Evolutionary conservation across 2,888 invertebrate genomes (phyloP).

Genomic region (Lomographa bimaculata): DNA sequence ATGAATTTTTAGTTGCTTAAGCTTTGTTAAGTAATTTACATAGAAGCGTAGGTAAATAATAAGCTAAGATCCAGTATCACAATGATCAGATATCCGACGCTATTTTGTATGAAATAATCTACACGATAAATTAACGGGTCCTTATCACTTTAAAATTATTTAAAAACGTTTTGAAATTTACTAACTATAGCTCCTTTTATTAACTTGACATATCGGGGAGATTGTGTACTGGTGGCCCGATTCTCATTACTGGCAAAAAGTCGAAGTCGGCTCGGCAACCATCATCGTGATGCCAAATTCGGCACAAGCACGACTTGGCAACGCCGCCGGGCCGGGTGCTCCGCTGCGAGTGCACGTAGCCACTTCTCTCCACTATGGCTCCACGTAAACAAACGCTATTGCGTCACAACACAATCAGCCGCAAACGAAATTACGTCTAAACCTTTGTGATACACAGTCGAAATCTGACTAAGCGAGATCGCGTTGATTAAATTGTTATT

Average conservation of each 20-base stretch:
- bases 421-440: slow-evolving; percentile 53
- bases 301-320: slow-evolving; percentile 74
- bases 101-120: too few species aligned
- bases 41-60: too few species aligned
- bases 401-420: slow-evolving; percentile 62
- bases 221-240: slow-evolving; percentile 40
- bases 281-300: slow-evolving; percentile 66
- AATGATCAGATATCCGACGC: too few species aligned
- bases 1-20: too few species aligned
- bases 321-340: slow-evolving; percentile 48
- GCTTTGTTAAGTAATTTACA: too few species aligned
- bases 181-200: slow-evolving; percentile 18
- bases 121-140: too few species aligned
- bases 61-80: too few species aligned
- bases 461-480: slow-evolving; percentile 30
- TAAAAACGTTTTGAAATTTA: slow-evolving; percentile 25
- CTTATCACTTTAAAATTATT: too few species aligned
- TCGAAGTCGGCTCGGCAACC: slow-evolving; percentile 45
- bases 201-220: slow-evolving; percentile 41
- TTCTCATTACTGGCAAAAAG: slow-evolving; percentile 52
- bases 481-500: slow-evolving; percentile 57
- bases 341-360: slow-evolving; percentile 54
- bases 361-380: slow-evolving; percentile 44
- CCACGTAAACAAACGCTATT: slow-evolving; percentile 74
- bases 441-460: slow-evolving; percentile 35